Evolutionary conservation across 2,113 vertebrate species (phyloP), one percentile per base, ranked within the genome.

Genomic region (Pleuronectes platessa): DNA sequence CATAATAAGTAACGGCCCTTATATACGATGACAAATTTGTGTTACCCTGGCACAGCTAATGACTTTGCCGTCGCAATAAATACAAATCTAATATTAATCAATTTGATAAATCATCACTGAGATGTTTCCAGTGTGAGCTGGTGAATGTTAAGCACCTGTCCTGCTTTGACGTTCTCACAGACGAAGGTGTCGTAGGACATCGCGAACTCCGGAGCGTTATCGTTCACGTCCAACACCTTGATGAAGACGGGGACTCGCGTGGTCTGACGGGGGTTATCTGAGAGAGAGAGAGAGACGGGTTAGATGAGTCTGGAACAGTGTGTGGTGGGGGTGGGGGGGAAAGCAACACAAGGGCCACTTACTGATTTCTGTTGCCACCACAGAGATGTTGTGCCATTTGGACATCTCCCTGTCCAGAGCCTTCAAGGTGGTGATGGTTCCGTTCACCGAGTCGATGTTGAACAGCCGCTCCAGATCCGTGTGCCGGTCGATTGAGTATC

Each of bases 131-230:
- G 17, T 0, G 6, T 2, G 24, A 27, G 5, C 21, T 27, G 4
- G 11, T 2, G 9, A 4, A 11, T 40, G 61, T 26, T 0, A 69
- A 21, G 4, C 40, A 99, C 98, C 97, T 99, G 97, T 82, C 97
- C 97, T 2, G 96, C 94, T 93, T 96, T 97, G 74, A 97, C 97
- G 68, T 98, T 99, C 94, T 99, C 98, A 89, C 98, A 99, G 26
- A 99, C 97, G 84, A 98, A 98, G 0, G 97, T 98, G 63, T 98
- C 97, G 0, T 98, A 99, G 79, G 96, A 97, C 90, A 97, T 96
- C 20, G 97, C 97, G 78, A 99, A 99, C 82, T 97, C 96, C 0
- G 97, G 97, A 3, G 97, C 96, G 47, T 98, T 98, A 93, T 98
- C 97, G 47, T 99, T 98, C 76, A 98, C 96, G 66, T 99, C 97